phyloP scores from a whole-genome alignment of 92 coral and sea anemone species.

The Phymanthus crucifer region DNA sequence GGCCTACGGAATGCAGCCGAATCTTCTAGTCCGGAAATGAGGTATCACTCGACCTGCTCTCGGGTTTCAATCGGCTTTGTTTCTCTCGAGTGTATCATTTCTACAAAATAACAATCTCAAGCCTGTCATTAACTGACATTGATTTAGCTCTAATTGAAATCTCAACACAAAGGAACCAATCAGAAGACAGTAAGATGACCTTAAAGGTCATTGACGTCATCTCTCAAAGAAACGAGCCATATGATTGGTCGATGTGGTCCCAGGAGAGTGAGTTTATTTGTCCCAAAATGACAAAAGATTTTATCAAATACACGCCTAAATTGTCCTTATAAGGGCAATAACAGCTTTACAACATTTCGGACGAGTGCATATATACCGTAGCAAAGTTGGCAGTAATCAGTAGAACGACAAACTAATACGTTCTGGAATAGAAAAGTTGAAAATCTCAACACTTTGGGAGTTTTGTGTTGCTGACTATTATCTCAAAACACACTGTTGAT shows the following conservation, averaged over 20 bases:
- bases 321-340: constrained; percentile 75
- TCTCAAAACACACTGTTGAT: neutral
- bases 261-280: constrained; percentile 61
- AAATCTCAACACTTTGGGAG: neutral
- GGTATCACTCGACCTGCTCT: constrained; percentile 51
- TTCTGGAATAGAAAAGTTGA: constrained; percentile 6
- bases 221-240: constrained; percentile 6
- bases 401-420: constrained; percentile 8
- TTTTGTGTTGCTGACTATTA: neutral
- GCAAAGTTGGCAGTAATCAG: neutral
- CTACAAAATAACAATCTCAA: constrained; percentile 27
- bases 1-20: constrained; percentile 37
- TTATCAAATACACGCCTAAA: constrained; percentile 68
- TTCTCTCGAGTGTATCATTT: constrained; percentile 31
- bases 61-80: constrained; percentile 63
- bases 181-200: constrained; percentile 31
- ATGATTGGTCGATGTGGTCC: constrained; percentile 68
- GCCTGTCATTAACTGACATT: constrained; percentile 9
- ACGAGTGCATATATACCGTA: constrained; percentile 36
- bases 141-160: constrained; percentile 3
- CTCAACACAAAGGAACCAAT: constrained; percentile 47
- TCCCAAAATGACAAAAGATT: constrained; percentile 61
- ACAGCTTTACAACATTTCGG: constrained; percentile 13
- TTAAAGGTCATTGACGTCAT: constrained; percentile 70
- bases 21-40: constrained; percentile 68